A percentile compares a stretch with the other conserved stretches of the same genome.
Conservation (phyloP, 1,140 invertebrate genomes). For the Drosophila ohnishii region DNA sequence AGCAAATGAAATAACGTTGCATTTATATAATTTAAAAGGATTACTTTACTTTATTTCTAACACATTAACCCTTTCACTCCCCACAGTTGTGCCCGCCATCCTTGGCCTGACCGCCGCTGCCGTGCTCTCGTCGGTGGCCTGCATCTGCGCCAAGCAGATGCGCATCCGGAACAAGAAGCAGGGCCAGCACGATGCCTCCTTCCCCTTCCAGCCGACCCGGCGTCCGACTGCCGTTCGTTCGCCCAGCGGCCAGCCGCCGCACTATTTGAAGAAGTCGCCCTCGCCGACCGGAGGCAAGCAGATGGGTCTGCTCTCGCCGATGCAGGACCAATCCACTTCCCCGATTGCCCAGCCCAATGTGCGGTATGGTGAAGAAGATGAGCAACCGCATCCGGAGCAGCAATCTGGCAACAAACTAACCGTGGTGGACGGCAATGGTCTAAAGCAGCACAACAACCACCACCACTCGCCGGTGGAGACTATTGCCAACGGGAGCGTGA, state of each 20-base stretch:
- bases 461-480: constrained; percentile 79
- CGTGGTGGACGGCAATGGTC: constrained; percentile 48
- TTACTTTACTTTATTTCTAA: background rate
- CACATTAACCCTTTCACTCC: background rate
- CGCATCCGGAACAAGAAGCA: constrained; percentile 79
- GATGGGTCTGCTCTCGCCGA: constrained; percentile 82
- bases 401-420: constrained; percentile 52
- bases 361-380: constrained; percentile 79
- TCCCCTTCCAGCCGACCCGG: constrained; percentile 85
- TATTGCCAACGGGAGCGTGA: constrained; percentile 69
- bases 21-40: background rate
- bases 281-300: constrained; percentile 89
- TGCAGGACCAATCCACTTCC: constrained; percentile 77
- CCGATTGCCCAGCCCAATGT: constrained; percentile 71
- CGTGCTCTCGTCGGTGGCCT: constrained; percentile 74
- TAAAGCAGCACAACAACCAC: constrained; percentile 44
- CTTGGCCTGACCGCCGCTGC: constrained; percentile 76
- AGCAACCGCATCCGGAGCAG: constrained; percentile 45
- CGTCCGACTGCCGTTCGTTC: constrained; percentile 86
- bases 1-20: background rate
- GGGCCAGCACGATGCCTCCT: constrained; percentile 77
- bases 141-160: constrained; percentile 78
- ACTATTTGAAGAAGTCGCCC: constrained; percentile 94
- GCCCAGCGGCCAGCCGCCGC: constrained; percentile 86
- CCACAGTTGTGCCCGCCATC: constrained; percentile 77